Conservation (phyloP, 2,888 invertebrate genomes). For the Pomacea canaliculata region DNA sequence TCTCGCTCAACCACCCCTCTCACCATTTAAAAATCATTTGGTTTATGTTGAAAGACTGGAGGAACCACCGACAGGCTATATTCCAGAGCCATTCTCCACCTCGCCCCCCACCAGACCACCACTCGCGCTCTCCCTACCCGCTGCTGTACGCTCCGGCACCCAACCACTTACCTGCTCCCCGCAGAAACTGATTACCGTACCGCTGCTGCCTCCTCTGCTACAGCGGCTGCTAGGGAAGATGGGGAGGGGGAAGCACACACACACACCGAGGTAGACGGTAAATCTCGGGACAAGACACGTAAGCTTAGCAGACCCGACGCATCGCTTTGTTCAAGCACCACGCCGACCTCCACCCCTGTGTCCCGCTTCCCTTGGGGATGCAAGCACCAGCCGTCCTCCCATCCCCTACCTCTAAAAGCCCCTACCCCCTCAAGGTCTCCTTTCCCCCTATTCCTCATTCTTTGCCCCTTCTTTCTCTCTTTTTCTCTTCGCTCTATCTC, state of each 20-base stretch:
- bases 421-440: not conserved
- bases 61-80: not conserved
- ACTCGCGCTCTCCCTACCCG: not conserved
- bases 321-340: not conserved
- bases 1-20: too few species aligned
- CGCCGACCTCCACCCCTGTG: not conserved
- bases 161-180: not conserved
- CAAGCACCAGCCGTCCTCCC: too few species aligned
- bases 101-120: not conserved
- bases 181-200: not conserved
- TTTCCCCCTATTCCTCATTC: not conserved
- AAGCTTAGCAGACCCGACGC: constrained; percentile 4
- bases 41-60: too few species aligned
- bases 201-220: not conserved
- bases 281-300: constrained; percentile 3
- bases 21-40: too few species aligned
- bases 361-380: too few species aligned
- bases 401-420: not conserved
- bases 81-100: not conserved
- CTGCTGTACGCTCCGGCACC: not conserved
- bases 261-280: constrained; percentile 1
- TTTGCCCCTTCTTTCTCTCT: not conserved
- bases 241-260: not conserved
- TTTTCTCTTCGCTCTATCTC: too few species aligned
- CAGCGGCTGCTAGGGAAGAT: not conserved